phyloP scores from a whole-genome alignment of 2,113 vertebrate species.

The Ophiodon elongatus region DNA sequence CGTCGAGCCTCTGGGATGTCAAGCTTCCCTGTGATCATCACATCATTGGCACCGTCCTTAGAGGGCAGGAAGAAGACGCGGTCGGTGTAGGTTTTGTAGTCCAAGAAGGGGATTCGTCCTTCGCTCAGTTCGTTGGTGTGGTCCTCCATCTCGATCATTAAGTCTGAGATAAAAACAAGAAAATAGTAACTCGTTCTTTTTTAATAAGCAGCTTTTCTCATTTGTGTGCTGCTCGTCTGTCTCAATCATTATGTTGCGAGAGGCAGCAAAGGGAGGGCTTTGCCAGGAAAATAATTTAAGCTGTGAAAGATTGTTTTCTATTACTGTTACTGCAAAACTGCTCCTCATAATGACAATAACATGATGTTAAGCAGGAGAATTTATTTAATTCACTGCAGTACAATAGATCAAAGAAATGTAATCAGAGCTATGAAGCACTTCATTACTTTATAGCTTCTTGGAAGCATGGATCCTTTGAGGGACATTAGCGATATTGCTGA shows the following conservation, averaged over 20 bases:
- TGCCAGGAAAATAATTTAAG: constrained; percentile 40
- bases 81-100: constrained; percentile 97
- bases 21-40: constrained; percentile 96
- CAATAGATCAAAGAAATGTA: constrained; percentile 53
- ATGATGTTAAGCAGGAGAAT: constrained; percentile 40
- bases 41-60: constrained; percentile 95
- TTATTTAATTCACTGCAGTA: constrained; percentile 44
- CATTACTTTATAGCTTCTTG: constrained; percentile 43
- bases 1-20: constrained; percentile 92
- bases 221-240: constrained; percentile 30
- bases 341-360: constrained; percentile 46
- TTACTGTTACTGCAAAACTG: constrained; percentile 51
- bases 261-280: constrained; percentile 2
- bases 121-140: constrained; percentile 95
- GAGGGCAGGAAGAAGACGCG: constrained; percentile 97
- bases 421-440: constrained; percentile 54
- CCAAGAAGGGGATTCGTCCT: constrained; percentile 93
- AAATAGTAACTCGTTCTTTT: neutral
- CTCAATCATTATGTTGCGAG: constrained; percentile 32
- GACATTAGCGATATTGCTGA: constrained; percentile 7
- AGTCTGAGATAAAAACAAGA: constrained; percentile 81
- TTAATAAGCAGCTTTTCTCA: constrained; percentile 32
- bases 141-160: constrained; percentile 99
- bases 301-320: constrained; percentile 53
- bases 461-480: constrained; percentile 34